phyloP scores from a whole-genome alignment of 1,140 invertebrate species.

The Listronotus bonariensis region DNA sequence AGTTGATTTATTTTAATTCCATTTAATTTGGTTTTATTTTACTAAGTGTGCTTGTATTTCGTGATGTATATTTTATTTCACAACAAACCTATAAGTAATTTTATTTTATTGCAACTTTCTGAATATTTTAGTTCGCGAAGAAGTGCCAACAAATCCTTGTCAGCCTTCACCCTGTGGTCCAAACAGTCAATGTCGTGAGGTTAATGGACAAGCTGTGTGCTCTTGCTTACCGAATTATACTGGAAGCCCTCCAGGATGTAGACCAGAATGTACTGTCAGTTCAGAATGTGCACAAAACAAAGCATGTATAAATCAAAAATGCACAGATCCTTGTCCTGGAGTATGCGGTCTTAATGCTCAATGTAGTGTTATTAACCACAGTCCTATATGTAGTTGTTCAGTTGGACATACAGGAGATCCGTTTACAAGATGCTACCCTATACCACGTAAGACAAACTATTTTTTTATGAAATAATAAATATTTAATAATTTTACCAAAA shows the following conservation, averaged over 20 bases:
- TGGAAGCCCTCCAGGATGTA: slow-evolving; percentile 68
- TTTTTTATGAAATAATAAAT: not conserved
- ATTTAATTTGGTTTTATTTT: slow-evolving; percentile 58
- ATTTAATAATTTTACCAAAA: not conserved
- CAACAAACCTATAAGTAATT: too few relatives aligned
- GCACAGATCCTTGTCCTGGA: slow-evolving; percentile 70
- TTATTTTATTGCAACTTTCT: too few relatives aligned
- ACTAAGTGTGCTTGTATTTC: slow-evolving; percentile 64
- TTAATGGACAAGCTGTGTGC: slow-evolving; percentile 67
- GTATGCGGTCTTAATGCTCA: slow-evolving; percentile 72
- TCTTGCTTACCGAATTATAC: slow-evolving; percentile 68
- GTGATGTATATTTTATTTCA: slow-evolving; percentile 72
- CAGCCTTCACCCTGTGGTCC: slow-evolving; percentile 72
- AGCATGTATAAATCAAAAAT: slow-evolving; percentile 69
- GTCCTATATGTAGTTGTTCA: slow-evolving; percentile 72
- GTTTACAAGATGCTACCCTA: slow-evolving; percentile 64
- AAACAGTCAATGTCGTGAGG: slow-evolving; percentile 71
- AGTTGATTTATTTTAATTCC: not conserved
- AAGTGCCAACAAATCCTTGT: slow-evolving; percentile 61
- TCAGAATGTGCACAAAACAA: slow-evolving; percentile 67
- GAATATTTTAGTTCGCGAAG: too few relatives aligned
- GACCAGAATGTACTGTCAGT: slow-evolving; percentile 68
- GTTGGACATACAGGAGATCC: slow-evolving; percentile 71
- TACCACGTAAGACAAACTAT: slow-evolving; percentile 57
- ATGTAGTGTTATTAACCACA: slow-evolving; percentile 72